Evolutionary conservation across 1,140 invertebrate species (phyloP).

Genomic region (Ridgeia piscesae): DNA sequence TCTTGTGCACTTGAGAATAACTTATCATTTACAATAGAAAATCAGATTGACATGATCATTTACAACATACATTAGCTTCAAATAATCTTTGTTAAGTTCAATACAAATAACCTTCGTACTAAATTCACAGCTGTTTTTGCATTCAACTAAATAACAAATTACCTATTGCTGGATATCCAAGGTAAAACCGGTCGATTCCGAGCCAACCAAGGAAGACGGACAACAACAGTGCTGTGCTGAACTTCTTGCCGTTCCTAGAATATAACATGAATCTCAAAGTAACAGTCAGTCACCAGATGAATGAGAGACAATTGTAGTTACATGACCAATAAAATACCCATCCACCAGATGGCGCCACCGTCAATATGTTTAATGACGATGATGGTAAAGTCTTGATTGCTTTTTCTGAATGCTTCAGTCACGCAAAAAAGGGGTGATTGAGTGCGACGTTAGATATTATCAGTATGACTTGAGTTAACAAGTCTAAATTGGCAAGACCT

Average conservation of each 20-base stretch:
- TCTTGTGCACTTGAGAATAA: not conserved
- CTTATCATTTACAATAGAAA: not conserved
- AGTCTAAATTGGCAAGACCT: too few species aligned
- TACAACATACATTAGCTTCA: not conserved
- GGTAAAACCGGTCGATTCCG: conserved; percentile 94
- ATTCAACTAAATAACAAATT: conserved; percentile 22
- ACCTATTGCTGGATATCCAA: conserved; percentile 89
- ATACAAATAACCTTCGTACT: not conserved
- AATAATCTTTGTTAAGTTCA: not conserved
- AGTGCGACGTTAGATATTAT: too few species aligned
- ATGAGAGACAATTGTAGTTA: not conserved
- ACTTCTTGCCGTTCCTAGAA: conserved; percentile 85
- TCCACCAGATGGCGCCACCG: too few species aligned
- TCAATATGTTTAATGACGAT: too few species aligned
- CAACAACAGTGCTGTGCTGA: conserved; percentile 86
- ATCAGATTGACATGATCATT: not conserved
- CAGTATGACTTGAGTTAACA: too few species aligned
- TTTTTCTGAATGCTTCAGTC: too few species aligned
- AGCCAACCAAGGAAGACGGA: conserved; percentile 96
- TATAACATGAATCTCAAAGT: not conserved
- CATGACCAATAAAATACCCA: too few species aligned
- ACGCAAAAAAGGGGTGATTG: too few species aligned
- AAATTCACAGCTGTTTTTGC: not conserved
- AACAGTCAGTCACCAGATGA: not conserved
- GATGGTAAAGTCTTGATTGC: too few species aligned